phyloP scores from a whole-genome alignment of 2,797 vertebrate species.

The Sternotherus odoratus region DNA sequence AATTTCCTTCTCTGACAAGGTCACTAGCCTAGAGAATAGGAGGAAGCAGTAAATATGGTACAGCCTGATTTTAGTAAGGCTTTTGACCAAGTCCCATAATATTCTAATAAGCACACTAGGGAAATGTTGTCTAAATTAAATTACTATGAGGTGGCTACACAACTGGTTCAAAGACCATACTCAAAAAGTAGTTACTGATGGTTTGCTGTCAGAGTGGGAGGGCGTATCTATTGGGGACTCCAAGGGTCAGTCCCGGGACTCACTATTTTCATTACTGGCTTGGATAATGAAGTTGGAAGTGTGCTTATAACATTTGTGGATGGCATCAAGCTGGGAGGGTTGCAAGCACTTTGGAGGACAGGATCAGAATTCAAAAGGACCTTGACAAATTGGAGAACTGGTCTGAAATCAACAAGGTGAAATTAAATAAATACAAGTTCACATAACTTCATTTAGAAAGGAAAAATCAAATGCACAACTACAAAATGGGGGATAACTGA shows the following conservation, averaged over 20 bases:
- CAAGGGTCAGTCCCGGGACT: not conserved
- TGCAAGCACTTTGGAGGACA: not conserved
- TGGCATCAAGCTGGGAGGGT: not conserved
- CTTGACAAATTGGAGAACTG: not conserved
- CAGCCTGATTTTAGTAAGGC: not conserved
- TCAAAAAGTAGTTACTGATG: not conserved
- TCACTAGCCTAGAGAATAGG: too few relatives aligned
- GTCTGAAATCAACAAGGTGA: not conserved
- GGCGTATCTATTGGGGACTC: not conserved
- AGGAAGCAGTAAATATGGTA: not conserved
- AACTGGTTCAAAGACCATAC: not conserved
- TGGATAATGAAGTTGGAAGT: not conserved
- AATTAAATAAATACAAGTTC: not conserved
- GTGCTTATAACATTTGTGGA: not conserved
- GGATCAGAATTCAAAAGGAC: not conserved
- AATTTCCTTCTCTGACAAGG: too few relatives aligned
- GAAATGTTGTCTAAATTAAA: not conserved
- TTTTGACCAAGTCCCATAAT: not conserved
- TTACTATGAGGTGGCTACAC: not conserved
- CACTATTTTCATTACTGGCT: not conserved
- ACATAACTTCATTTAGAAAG: not conserved
- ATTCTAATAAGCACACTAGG: not conserved
- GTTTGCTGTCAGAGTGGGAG: not conserved
- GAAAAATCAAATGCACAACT: not conserved
- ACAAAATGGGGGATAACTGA: not conserved